Percentiles rank a stretch among this genome's conserved stretches.
Conservation (phyloP, 2,888 invertebrate species). For the Agrilus cyanescens region DNA sequence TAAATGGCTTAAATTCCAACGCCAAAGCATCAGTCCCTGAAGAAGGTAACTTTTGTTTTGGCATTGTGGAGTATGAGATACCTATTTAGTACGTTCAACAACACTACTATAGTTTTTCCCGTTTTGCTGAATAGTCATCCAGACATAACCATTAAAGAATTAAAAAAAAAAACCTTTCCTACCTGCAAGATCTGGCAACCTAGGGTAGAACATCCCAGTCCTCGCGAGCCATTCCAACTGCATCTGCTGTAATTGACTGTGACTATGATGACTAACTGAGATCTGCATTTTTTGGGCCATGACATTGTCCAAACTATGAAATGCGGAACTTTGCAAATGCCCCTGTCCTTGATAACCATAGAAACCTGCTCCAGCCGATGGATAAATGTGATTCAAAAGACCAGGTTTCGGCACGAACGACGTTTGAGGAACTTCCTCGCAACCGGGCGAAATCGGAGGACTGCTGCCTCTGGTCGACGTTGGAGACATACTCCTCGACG, state of each 20-base stretch:
- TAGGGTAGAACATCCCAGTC: conserved; percentile 84
- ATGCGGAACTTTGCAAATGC: conserved; percentile 42
- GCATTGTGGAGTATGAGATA: no score
- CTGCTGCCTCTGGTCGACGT: conserved; percentile 57
- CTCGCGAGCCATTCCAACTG: conserved; percentile 85
- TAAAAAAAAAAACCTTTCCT: conserved; percentile 24
- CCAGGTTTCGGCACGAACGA: conserved; percentile 50
- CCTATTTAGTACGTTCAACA: no score
- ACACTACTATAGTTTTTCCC: no score
- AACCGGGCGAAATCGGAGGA: conserved; percentile 77
- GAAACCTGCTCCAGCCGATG: conserved; percentile 21
- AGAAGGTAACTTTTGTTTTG: no score
- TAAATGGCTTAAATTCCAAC: no score
- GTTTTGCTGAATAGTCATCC: no score
- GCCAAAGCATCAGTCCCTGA: no score
- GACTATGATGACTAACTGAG: conserved; percentile 31
- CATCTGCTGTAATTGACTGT: conserved; percentile 59
- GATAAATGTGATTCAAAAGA: conserved; percentile 38
- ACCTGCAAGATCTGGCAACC: conserved; percentile 77
- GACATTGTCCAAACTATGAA: conserved; percentile 36
- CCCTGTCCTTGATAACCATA: conserved; percentile 40
- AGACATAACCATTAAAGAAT: no score
- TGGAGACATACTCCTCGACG: conserved; percentile 33
- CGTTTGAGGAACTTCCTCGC: conserved; percentile 52
- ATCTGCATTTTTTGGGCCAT: conserved; percentile 40